A percentile compares a stretch with the other conserved stretches of the same genome.
phyloP scores from a whole-genome alignment of 1,140 invertebrate species.

The Plectrocnemia conspersa region DNA sequence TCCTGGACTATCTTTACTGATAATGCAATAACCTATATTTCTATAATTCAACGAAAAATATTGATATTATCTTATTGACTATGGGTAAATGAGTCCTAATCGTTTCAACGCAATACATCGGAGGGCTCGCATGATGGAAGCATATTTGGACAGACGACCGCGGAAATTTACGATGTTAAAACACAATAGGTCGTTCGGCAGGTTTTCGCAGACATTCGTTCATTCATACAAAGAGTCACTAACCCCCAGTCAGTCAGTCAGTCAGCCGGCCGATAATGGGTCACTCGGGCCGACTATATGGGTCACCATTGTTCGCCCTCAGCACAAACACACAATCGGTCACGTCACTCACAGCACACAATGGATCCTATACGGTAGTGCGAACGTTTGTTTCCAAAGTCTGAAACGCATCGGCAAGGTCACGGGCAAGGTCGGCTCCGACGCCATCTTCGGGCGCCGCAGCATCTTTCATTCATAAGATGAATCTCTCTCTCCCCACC shows the following conservation, averaged over 20 bases:
- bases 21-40: too few relatives aligned
- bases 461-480: neutral
- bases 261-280: constrained; percentile 6
- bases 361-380: neutral
- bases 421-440: constrained; percentile 9
- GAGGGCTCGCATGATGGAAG: too few relatives aligned
- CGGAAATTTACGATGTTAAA: constrained; percentile 6
- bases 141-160: too few relatives aligned
- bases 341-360: neutral
- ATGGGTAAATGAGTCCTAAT: too few relatives aligned
- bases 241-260: constrained; percentile 7
- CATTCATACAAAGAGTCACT: constrained; percentile 3
- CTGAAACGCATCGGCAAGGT: neutral
- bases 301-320: constrained; percentile 18
- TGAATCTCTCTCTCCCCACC: neutral
- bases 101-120: too few relatives aligned
- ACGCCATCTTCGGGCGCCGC: constrained; percentile 4
- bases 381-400: neutral
- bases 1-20: too few relatives aligned
- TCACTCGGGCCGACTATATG: constrained; percentile 15
- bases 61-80: too few relatives aligned
- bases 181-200: constrained; percentile 14
- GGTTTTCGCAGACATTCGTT: constrained; percentile 18
- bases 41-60: too few relatives aligned
- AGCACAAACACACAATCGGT: constrained; percentile 4